Percentiles rank a stretch among this genome's conserved stretches.
Evolutionary conservation across 1,140 invertebrate species (phyloP).

Genomic region (Pygmarrhopalites habei): DNA sequence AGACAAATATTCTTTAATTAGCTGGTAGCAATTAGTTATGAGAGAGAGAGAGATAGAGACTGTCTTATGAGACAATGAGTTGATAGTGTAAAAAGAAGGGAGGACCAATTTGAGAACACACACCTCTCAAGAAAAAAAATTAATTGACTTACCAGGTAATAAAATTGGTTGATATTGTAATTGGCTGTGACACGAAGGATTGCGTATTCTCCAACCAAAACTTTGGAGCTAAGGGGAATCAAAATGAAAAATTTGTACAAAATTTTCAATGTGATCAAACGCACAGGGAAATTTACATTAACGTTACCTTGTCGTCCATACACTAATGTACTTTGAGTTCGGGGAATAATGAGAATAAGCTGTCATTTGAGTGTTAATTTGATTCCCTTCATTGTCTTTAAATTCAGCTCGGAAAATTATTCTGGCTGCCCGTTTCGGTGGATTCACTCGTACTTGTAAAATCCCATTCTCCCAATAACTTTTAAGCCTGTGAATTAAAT

Average conservation of each 20-base stretch:
- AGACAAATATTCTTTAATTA: too few relatives aligned
- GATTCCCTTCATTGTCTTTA: slow-evolving; percentile 40
- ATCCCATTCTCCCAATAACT: slow-evolving; percentile 40
- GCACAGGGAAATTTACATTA: too few relatives aligned
- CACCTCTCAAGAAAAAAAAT: too few relatives aligned
- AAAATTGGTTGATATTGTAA: slow-evolving; percentile 45
- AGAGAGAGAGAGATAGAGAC: too few relatives aligned
- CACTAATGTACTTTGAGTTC: slow-evolving; percentile 42
- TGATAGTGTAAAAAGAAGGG: too few relatives aligned
- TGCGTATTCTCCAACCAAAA: slow-evolving; percentile 46
- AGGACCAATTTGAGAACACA: too few relatives aligned
- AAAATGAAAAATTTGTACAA: too few relatives aligned
- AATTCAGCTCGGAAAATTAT: slow-evolving; percentile 43
- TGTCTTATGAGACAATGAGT: too few relatives aligned
- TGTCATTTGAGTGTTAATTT: slow-evolving; percentile 40
- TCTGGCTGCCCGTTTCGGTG: slow-evolving; percentile 41
- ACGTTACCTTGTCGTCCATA: slow-evolving; percentile 43
- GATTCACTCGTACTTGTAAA: slow-evolving; percentile 41
- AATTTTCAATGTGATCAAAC: too few relatives aligned
- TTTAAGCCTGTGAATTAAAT: slow-evolving; percentile 15
- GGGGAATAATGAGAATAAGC: slow-evolving; percentile 41
- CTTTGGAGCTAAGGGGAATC: too few relatives aligned
- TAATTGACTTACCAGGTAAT: slow-evolving; percentile 46
- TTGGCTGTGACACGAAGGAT: slow-evolving; percentile 48
- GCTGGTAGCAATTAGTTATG: too few relatives aligned